Conservation (phyloP, 64 coral and sea anemone genomes). For the Platygyra sinensis region DNA sequence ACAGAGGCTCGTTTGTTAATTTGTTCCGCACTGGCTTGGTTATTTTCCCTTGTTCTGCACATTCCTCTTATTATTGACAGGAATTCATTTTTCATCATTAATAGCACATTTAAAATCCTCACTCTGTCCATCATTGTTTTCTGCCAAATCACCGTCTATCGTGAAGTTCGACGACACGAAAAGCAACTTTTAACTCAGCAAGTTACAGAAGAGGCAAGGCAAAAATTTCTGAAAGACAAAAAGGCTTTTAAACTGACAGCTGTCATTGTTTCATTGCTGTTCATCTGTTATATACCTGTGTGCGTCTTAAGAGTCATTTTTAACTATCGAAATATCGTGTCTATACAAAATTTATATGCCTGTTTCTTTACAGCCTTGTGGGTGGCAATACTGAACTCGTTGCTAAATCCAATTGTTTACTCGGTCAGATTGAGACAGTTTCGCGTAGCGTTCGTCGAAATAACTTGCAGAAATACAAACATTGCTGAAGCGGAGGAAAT, state of each 20-base stretch:
- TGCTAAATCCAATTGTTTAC: slow-evolving; percentile 23
- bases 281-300: neutral
- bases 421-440: slow-evolving; percentile 12
- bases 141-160: neutral
- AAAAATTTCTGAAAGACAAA: slow-evolving; percentile 1
- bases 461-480: neutral
- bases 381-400: neutral
- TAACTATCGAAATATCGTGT: neutral
- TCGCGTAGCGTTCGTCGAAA: neutral
- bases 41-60: neutral
- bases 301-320: neutral
- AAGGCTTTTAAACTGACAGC: neutral
- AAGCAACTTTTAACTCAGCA: neutral
- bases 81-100: neutral
- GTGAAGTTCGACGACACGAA: neutral
- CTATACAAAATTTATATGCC: neutral
- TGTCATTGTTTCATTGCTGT: neutral
- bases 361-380: neutral
- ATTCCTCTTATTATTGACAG: neutral
- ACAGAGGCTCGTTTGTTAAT: neutral
- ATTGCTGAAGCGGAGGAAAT: no score
- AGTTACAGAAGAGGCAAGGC: neutral
- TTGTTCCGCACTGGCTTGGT: neutral
- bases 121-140: neutral
- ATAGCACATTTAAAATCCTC: neutral